Base-by-base conservation (phyloP, 2,797 vertebrate genomes). In the Enteromius paludinosus region DNA sequence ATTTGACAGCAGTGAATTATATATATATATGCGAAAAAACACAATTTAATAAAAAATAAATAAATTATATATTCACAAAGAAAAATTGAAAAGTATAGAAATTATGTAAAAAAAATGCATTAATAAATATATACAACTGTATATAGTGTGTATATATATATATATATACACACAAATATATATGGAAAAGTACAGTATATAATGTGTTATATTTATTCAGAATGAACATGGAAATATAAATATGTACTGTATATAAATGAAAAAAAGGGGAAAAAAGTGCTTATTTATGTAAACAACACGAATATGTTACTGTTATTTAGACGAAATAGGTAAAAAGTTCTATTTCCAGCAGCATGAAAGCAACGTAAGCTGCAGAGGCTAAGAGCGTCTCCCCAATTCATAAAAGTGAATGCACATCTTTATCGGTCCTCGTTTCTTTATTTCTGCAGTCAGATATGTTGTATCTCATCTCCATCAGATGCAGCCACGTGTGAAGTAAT, bases 381-480 rank as follows among this genome's bases (percentile, higher is more conserved):
- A 49, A 71, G 6, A 33, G 5, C 1, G 0, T 69, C 14, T 45
- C 3, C 14, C n/a, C 9, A 69, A 45, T 17, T 23, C 25, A 28
- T 28, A 10, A 11, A 52, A 33, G 43, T 30, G 6, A 17, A 47
- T 49, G 43, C 3, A 18, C 25, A 20, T 25, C 8, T 47, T 71
- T 1, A 30, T 71, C 12, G 6, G 10, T 1, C 17, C 41, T 47
- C 9, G 5, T 49, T 6, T 30, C 4, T 28, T 14, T 33, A 12
- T 7, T 52, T 33, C 3, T 7, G 17, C 25, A 47, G 43, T 28
- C 2, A 2, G 69, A 0, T 64, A 30, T 6, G 70, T 47, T 17
- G 2, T 59, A n/a, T 80, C 78, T 68, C 12, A 74, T 35, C 59
- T 75, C 28, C 47, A 28, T 80, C 49, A 84, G 70, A 75, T 18